Conservation (phyloP, 2,888 invertebrate genomes). For the Zonitis immaculata region DNA sequence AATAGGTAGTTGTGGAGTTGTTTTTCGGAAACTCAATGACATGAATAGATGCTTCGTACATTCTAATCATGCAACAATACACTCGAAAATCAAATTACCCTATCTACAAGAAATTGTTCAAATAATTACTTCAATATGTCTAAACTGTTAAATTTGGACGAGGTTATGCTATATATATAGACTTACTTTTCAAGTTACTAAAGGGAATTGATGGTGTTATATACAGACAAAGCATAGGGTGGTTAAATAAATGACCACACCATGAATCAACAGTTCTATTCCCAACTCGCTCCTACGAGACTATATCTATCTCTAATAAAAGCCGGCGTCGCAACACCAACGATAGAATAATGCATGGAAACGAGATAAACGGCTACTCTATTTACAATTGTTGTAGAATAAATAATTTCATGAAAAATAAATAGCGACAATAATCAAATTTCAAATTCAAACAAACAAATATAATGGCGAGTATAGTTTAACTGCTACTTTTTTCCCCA, state of each 20-base stretch:
- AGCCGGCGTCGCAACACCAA: constrained; percentile 9
- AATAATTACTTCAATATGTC: not conserved
- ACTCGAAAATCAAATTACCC: not conserved
- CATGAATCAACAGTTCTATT: constrained; percentile 31
- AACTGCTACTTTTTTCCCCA: too few relatives aligned
- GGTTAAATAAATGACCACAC: constrained; percentile 32
- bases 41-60: constrained; percentile 11
- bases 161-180: not conserved
- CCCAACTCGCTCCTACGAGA: constrained; percentile 12
- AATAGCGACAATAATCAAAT: too few relatives aligned
- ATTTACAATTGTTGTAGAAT: not conserved
- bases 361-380: constrained; percentile 7
- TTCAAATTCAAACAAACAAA: too few relatives aligned
- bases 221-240: constrained; percentile 26
- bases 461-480: too few relatives aligned
- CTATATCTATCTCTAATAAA: constrained; percentile 17
- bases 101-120: not conserved
- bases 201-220: constrained; percentile 13
- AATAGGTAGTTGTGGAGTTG: not conserved
- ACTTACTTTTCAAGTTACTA: constrained; percentile 8
- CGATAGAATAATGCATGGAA: constrained; percentile 16
- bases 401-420: too few relatives aligned
- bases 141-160: not conserved
- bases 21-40: constrained; percentile 8
- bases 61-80: constrained; percentile 13